phyloP scores from a whole-genome alignment of 2,797 vertebrate genomes.

The Taenioides sp. region DNA sequence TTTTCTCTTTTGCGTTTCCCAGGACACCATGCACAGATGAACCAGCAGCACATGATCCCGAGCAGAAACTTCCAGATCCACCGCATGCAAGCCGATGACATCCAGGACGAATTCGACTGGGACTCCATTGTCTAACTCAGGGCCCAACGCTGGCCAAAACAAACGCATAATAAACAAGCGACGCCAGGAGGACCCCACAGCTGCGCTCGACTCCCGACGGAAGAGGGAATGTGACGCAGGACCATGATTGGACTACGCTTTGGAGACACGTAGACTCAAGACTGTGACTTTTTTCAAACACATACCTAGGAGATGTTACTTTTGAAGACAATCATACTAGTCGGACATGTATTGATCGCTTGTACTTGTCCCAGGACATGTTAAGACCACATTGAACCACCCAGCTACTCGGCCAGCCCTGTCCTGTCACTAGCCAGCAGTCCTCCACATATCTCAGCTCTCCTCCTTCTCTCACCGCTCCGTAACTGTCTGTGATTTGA shows the following conservation, averaged over 20 bases:
- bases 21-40: constrained; percentile 91
- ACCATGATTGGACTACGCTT: constrained; percentile 56
- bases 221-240: constrained; percentile 47
- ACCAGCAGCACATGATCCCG: constrained; percentile 91
- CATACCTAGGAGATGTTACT: constrained; percentile 77
- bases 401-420: constrained; percentile 69
- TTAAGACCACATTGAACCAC: constrained; percentile 77
- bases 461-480: constrained; percentile 62
- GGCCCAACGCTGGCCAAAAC: constrained; percentile 33
- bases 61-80: constrained; percentile 89
- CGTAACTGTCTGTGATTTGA: constrained; percentile 84
- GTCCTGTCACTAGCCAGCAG: constrained; percentile 62
- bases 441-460: constrained; percentile 68
- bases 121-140: constrained; percentile 89
- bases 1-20: constrained; percentile 3
- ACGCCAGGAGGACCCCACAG: constrained; percentile 62
- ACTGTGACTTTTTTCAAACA: constrained; percentile 77
- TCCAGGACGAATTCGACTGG: constrained; percentile 94
- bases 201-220: constrained; percentile 55
- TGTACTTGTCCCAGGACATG: constrained; percentile 78
- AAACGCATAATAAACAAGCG: constrained; percentile 38
- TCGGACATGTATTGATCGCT: constrained; percentile 80
- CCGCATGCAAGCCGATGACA: constrained; percentile 89
- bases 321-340: constrained; percentile 92
- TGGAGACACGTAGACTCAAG: constrained; percentile 57